Evolutionary conservation across 2,888 invertebrate species (phyloP), one percentile per base, ranked within the genome.

Genomic region (Eupithecia tripunctaria): DNA sequence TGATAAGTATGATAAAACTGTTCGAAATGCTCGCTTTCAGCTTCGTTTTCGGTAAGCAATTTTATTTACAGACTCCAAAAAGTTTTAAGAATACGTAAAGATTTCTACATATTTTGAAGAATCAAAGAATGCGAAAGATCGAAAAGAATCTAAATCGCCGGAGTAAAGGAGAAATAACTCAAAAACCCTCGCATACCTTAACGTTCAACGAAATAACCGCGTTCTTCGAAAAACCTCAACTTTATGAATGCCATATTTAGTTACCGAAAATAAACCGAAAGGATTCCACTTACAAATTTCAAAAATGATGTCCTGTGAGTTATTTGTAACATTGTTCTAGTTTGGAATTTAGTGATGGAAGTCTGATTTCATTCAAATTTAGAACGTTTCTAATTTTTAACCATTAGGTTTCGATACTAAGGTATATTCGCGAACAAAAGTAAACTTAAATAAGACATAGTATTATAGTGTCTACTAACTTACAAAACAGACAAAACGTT

Each of bases 161-260:
- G 62, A 29, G 41, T 41, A 60, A 47, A 69, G 32, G n/a, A 59
- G 29, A 70, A 67, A 67, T 56, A 67, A 67, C 51, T 67, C 47
- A 66, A 51, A 66, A 65, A 32, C 36, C 43, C 15, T 51, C 62
- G 38, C 63, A 71, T 73, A 68, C n/a, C 66, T 68, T 68, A 43
- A 60, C 38, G 60, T 36, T 74, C 43, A 36, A 67, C 59, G 68
- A 73, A 62, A 70, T 68, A 66, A 59, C 56, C 63, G 51, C 68
- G 70, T 76, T 76, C 76, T 65, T 51, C 67, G 74, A 56, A 76
- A 76, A 73, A 71, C 69, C 66, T 66, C 59, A 60, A 68, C n/a
- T 72, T 73, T 76, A 71, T 76, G 74, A 75, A 74, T 71, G 67
- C 72, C 73, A 73, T 74, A 73, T 73, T 75, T 62, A 72, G 75